Percentiles rank a stretch among this genome's conserved stretches.
These are phyloP conservation scores for Meles meles DNA, from an alignment of 2,113 vertebrate genomes.

Conservation along the genomic window DNA sequence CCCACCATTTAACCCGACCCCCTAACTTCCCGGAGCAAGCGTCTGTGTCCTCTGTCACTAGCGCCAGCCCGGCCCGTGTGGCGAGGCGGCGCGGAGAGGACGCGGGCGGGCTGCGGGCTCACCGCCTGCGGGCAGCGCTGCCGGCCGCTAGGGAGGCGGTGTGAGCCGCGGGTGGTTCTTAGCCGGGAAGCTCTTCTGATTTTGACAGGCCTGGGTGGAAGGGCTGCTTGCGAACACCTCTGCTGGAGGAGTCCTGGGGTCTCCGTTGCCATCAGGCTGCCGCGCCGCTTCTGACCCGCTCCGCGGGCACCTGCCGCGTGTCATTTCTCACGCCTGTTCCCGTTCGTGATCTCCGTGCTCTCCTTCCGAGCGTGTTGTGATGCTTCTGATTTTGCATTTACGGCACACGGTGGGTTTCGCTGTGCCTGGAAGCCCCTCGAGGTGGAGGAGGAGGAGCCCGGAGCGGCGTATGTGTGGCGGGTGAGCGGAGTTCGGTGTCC, in stretches of 20 bases:
- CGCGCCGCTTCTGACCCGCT: neutral
- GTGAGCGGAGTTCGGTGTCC: accelerated
- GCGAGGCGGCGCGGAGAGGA: accelerated
- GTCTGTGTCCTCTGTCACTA: neutral
- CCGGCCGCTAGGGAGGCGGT: neutral
- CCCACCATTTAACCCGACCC: neutral
- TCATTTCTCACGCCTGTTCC: neutral
- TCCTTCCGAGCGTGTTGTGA: neutral
- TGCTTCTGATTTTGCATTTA: neutral
- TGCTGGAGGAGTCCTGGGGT: neutral
- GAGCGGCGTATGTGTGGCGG: accelerated
- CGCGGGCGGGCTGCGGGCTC: accelerated
- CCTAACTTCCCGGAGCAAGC: neutral
- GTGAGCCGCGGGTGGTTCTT: neutral
- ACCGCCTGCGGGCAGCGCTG: neutral
- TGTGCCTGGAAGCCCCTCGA: neutral
- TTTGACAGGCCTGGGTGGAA: neutral
- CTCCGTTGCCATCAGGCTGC: accelerated
- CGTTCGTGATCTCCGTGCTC: neutral
- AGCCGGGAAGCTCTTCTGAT: neutral
- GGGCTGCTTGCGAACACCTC: neutral
- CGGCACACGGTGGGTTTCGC: neutral
- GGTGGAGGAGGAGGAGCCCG: too few relatives aligned
- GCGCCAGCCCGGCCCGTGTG: neutral
- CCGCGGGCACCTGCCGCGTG: accelerated